Conservation (phyloP, 2,888 invertebrate species). For the Malthinus flaveolus region DNA sequence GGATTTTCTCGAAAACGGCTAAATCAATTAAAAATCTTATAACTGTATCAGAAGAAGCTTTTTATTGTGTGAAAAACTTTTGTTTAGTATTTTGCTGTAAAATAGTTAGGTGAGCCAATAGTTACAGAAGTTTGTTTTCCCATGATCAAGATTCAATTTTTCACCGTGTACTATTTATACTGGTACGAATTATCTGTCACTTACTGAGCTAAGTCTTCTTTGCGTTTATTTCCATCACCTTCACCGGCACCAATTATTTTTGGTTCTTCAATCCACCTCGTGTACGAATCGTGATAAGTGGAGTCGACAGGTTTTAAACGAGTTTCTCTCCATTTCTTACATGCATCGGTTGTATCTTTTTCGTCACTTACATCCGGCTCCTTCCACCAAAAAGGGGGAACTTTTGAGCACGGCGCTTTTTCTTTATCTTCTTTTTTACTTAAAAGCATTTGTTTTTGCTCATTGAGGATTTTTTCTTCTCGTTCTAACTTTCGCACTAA, state of each 20-base stretch:
- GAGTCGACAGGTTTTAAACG: neutral
- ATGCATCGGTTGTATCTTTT: neutral
- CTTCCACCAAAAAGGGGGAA: conserved; percentile 48
- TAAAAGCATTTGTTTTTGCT: conserved; percentile 26
- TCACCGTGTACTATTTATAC: too few relatives aligned
- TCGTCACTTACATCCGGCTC: neutral
- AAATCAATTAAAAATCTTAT: too few relatives aligned
- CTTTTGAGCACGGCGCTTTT: conserved; percentile 38
- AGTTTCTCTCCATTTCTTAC: neutral
- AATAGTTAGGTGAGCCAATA: too few relatives aligned
- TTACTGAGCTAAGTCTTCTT: conserved; percentile 47
- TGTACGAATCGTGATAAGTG: conserved; percentile 35
- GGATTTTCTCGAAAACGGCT: neutral
- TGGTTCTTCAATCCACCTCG: conserved; percentile 59
- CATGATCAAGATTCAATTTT: too few relatives aligned
- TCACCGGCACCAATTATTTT: conserved; percentile 51
- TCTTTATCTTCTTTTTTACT: conserved; percentile 31
- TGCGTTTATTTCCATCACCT: conserved; percentile 45
- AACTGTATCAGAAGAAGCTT: too few relatives aligned
- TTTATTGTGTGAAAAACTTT: too few relatives aligned
- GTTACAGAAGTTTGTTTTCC: too few relatives aligned
- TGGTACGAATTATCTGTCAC: conserved; percentile 14
- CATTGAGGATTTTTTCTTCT: conserved; percentile 38
- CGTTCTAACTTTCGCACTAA: conserved; percentile 46
- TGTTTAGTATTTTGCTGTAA: too few relatives aligned